Base-by-base conservation (phyloP, 1,140 invertebrate species). In the Temnothorax longispinosus region DNA sequence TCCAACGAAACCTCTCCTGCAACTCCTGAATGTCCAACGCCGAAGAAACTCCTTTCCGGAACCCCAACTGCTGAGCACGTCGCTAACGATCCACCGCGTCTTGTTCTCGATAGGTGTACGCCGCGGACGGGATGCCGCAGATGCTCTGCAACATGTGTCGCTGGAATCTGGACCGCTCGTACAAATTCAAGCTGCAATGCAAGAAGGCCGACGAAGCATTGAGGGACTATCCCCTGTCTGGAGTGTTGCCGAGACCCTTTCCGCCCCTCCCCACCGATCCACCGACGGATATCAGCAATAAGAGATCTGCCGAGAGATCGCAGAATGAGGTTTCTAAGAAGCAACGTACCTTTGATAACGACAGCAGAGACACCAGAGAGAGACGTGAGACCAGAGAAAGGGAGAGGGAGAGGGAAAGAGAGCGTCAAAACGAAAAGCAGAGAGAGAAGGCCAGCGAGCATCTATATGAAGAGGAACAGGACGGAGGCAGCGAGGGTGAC, bases 131-230 rank as follows among this genome's bases (percentile, higher is more conserved):
- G 80, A 97, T 97, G 97, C 97, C 97, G 1, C 94, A 96, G 76
- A 96, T 96, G 91, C 97, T 98, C 56, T 98, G 97, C 89, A 95
- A 94, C 18, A 96, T 96, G 62, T 98, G 97, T 87, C 96, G 96
- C 3, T 96, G 96, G 89, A 97, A 97, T 67, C 96, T 97, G 88
- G 96, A 97, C 81, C 94, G 97, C 87, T 97, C 96, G 15, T 97
- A 97, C 93, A 96, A 96, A 77, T 98, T 97, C 88, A 98, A 97
- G 89, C 96, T 96, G 75, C 97, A 97, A 91, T 97, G 97, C 85
- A 97, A 97, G 88, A 96, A 96, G 92, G 97, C 97, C 0, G 97
- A 98, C 92, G 97, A 97, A 88, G 96, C 96, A 0, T 93, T 97
- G 2, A 95, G 97, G 52, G 96, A 97, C 54, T 97, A 96, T 92